Conservation (phyloP, 2,797 vertebrate species). For the Microchirus variegatus region DNA sequence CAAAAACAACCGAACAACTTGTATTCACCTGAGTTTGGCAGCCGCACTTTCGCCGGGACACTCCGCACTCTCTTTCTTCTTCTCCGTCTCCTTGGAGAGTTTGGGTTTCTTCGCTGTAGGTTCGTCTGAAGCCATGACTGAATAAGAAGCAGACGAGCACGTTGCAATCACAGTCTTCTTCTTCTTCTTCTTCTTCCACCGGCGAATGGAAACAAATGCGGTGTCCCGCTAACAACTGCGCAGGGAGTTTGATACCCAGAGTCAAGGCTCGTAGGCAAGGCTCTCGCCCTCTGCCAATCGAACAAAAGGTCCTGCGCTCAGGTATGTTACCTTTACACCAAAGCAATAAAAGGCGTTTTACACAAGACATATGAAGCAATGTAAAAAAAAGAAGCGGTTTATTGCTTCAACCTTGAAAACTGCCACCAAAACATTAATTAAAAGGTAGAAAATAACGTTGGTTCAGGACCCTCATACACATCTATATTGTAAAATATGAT, state of each 20-base stretch:
- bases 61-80: conserved; percentile 42
- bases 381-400: not conserved
- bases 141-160: conserved; percentile 9
- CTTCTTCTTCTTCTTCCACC: no score
- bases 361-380: not conserved
- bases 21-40: conserved; percentile 67
- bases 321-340: not conserved
- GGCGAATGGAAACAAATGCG: conserved; percentile 7
- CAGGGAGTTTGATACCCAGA: not conserved
- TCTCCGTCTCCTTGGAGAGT: conserved; percentile 58
- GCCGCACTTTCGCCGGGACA: conserved; percentile 54
- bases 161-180: conserved; percentile 41
- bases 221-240: not conserved
- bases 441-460: no score
- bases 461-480: no score
- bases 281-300: not conserved
- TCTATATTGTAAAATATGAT: no score
- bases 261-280: not conserved
- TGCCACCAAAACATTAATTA: no score
- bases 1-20: not conserved
- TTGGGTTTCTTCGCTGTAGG: conserved; percentile 80
- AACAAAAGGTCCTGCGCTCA: not conserved
- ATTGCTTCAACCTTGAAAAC: no score
- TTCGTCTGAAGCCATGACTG: conserved; percentile 77
- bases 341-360: not conserved